Base-by-base conservation (phyloP, 1,140 invertebrate species). In the Solenopsis fugax region DNA sequence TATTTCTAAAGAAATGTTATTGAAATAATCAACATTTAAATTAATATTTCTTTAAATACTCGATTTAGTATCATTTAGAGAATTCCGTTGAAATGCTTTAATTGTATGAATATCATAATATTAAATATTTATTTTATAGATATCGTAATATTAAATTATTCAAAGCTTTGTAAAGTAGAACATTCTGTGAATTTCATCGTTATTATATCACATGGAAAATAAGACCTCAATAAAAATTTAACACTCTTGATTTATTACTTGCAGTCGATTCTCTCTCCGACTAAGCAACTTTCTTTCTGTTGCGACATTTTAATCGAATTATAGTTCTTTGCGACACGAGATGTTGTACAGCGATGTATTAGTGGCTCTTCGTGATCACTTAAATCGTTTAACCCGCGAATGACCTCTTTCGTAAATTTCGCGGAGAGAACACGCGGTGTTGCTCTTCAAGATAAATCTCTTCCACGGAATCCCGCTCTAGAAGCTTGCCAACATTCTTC, bases 401-500 rank as follows among this genome's bases (percentile, higher is more conserved):
- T 58, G 24, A 72, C 13, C 24, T 34, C 41, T 24, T 84, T 64
- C 21, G 21, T 48, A 67, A 62, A 89, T 58, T 54, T 50, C 24
- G 6, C 18, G 13, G 16, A 60, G 18, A 45, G 62, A 56, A 29
- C 29, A 29, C 12, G 29, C 4, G 56, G 24, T 52, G 34, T 65
- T 34, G 64, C 37, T 58, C 76, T n/a, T 41, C 45, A 48, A 56
- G 52, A 71, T 48, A 77, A 78, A 90, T 45, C 69, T 52, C 52
- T 52, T 48, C 1, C 60, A 45, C 58, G 54, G 34, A 80, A 80
- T 80, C 67, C 13, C n/a, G 0, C 9, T 24, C 24, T 75, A 41
- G 24, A 21, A 37, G 69, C n/a, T 24, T 71, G 77, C 65, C 78
- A 73, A 78, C 87, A 50, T 62, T 86, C 60, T 34, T 58, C 21